Evolutionary conservation across 2,888 invertebrate genomes (phyloP), one percentile per base, ranked within the genome.

Genomic region (Noctua pronuba): DNA sequence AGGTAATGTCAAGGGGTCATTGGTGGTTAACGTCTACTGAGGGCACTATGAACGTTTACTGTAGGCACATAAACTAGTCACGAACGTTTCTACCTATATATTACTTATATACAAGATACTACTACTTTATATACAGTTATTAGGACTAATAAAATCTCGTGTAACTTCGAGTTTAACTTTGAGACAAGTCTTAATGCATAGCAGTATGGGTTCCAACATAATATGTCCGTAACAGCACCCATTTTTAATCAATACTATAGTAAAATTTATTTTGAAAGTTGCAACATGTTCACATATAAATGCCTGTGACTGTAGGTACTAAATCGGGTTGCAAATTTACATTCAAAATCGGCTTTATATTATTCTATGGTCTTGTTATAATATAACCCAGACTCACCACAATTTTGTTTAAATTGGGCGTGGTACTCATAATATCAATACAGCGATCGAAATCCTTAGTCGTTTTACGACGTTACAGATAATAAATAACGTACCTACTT

Each of bases 1-100:
- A 88, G 88, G 87, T 88, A 88, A 86, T 86, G 88, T 82, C 87
- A 86, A 86, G 84, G 91, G 93, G 93, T 92, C 89, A 92, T 84
- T 88, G 86, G 85, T 91, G 90, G 92, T 90, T 90, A 92, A 83
- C 84, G 81, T 69, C 49, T 68, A 60, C 75, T 31, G 46, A 73
- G 73, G 60, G 28, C 49, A 62, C 52, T 46, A 71, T 67, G 44
- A 31, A 52, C 68, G 62, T 60, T 80, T n/a, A 84, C 35, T 71
- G 46, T 71, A 65, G 49, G 41, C 62, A 68, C 35, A 31, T 62
- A 35, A 49, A 55, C 35, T 52, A 38, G 41, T 24, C 46, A 74
- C 24, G 24, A 66, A 70, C n/a, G 7, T 49, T 55, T 18, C 21
- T 52, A 58, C n/a, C 28, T 31, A 60, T 31, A 18, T 31, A 31